Evolutionary conservation across 2,797 vertebrate species (phyloP).

Genomic region (Danionella dracula): DNA sequence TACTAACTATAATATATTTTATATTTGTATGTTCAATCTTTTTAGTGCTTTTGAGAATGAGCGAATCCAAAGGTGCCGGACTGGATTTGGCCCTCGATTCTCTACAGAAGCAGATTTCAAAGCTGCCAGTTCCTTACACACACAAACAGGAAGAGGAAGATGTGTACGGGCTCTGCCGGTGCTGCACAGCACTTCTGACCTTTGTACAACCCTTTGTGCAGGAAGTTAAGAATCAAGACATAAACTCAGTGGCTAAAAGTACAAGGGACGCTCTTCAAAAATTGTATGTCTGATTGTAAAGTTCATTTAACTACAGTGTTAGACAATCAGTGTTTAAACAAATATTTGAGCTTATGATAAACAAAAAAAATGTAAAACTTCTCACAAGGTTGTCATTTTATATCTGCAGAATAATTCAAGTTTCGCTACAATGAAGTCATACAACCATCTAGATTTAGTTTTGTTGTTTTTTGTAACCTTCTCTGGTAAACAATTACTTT

Average conservation of each 20-base stretch:
- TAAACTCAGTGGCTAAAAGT: slow-evolving; percentile 20
- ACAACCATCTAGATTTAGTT: no score
- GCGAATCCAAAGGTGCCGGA: slow-evolving; percentile 67
- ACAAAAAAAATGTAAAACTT: no score
- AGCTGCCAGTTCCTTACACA: slow-evolving; percentile 83
- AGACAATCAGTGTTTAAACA: no score
- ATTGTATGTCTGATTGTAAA: slow-evolving; percentile 80
- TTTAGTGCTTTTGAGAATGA: slow-evolving; percentile 76
- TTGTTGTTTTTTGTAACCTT: no score
- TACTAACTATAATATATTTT: not conserved
- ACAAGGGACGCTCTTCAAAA: slow-evolving; percentile 80
- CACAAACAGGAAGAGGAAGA: slow-evolving; percentile 78
- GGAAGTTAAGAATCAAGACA: slow-evolving; percentile 64
- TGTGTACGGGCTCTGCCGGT: slow-evolving; percentile 72
- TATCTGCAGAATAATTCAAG: no score
- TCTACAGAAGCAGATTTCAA: slow-evolving; percentile 76
- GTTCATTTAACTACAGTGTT: no score
- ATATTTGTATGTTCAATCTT: no score
- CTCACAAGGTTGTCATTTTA: no score
- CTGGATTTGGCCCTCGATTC: slow-evolving; percentile 75
- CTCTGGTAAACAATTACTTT: no score
- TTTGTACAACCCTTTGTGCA: slow-evolving; percentile 79
- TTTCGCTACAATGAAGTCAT: no score
- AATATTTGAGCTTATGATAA: no score
- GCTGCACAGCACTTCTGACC: slow-evolving; percentile 72